Percentiles rank a stretch among this genome's conserved stretches.
phyloP scores from a whole-genome alignment of 2,113 vertebrate genomes.

The Hippocampus barbouri region DNA sequence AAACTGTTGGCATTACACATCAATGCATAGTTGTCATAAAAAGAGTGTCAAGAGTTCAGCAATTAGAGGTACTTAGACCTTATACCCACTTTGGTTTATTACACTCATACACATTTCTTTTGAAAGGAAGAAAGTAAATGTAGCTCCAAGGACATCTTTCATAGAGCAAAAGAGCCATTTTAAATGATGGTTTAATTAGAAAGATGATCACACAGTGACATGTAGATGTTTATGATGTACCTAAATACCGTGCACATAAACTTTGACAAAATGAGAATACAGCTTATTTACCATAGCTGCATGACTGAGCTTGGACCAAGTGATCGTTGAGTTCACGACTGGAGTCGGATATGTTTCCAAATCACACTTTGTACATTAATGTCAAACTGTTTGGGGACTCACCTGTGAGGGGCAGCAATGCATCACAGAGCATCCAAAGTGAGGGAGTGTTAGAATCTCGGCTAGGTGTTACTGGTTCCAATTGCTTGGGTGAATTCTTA shows the following conservation, averaged over 20 bases:
- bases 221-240: slow-evolving; percentile 16
- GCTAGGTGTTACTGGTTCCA: too few species aligned
- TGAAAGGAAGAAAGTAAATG: slow-evolving; percentile 35
- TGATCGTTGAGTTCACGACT: too few species aligned
- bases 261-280: not conserved
- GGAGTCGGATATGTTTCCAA: too few species aligned
- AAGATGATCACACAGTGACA: slow-evolving; percentile 22
- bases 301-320: too few species aligned
- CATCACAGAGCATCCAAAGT: too few species aligned
- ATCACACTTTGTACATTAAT: too few species aligned
- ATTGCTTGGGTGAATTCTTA: too few species aligned
- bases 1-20: slow-evolving; percentile 29
- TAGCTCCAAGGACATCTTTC: slow-evolving; percentile 49
- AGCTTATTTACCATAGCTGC: not conserved
- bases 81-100: slow-evolving; percentile 27
- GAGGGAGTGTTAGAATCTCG: too few species aligned
- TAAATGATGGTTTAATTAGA: slow-evolving; percentile 44
- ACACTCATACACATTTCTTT: slow-evolving; percentile 5
- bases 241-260: not conserved
- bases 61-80: slow-evolving; percentile 31
- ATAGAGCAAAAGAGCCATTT: not conserved
- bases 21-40: slow-evolving; percentile 21
- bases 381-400: too few species aligned
- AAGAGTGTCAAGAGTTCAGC: slow-evolving; percentile 30
- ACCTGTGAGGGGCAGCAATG: too few species aligned